Conservation (phyloP, 2,888 invertebrate species). For the Acronicta alni region DNA sequence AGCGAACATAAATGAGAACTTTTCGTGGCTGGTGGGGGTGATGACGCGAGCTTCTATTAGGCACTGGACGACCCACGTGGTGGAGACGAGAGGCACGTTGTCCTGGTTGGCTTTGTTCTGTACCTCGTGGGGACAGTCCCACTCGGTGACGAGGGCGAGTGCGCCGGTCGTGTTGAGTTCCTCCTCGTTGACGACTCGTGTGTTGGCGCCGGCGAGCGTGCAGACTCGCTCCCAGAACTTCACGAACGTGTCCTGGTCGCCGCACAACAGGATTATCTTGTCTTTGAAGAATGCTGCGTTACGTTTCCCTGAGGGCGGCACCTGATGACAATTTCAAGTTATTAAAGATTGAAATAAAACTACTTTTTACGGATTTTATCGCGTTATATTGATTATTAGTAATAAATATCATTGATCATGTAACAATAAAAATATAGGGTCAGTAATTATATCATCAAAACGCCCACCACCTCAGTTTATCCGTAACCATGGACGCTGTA, state of each 20-base stretch:
- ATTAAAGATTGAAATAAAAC: too few species aligned
- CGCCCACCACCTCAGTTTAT: too few species aligned
- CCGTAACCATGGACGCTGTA: too few species aligned
- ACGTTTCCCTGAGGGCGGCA: slow-evolving; percentile 72
- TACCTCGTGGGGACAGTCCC: slow-evolving; percentile 89
- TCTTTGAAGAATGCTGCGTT: slow-evolving; percentile 84
- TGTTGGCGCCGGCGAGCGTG: slow-evolving; percentile 87
- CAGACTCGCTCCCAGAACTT: slow-evolving; percentile 91
- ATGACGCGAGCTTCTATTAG: slow-evolving; percentile 90
- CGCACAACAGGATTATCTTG: slow-evolving; percentile 84
- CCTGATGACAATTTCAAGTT: slow-evolving; percentile 58
- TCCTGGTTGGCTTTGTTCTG: slow-evolving; percentile 88
- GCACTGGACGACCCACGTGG: slow-evolving; percentile 92
- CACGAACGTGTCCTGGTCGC: slow-evolving; percentile 86
- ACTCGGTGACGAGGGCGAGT: slow-evolving; percentile 90
- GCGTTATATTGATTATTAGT: too few species aligned
- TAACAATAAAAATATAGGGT: too few species aligned
- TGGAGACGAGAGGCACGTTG: slow-evolving; percentile 91
- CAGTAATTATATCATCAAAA: too few species aligned
- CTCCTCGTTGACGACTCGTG: slow-evolving; percentile 83
- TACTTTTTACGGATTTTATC: too few species aligned
- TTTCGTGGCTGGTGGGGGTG: slow-evolving; percentile 83
- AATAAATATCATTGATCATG: too few species aligned
- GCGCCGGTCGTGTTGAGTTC: slow-evolving; percentile 83
- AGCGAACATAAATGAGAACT: slow-evolving; percentile 87